A percentile compares a stretch with the other conserved stretches of the same genome.
Evolutionary conservation across 1,140 invertebrate genomes (phyloP).

Genomic region (Drosophila kepulauana): DNA sequence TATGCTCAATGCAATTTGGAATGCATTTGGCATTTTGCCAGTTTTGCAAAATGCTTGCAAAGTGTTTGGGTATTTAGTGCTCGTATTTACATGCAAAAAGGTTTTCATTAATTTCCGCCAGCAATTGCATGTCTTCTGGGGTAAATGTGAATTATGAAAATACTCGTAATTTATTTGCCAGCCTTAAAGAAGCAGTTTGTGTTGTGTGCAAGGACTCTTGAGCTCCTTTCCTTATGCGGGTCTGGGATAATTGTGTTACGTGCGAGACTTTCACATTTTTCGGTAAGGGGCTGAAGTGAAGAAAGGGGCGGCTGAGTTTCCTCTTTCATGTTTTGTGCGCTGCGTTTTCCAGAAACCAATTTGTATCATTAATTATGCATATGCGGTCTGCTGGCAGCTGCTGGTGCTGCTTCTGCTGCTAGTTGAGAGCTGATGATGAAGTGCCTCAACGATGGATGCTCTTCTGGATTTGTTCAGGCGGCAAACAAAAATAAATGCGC

Average conservation of each 20-base stretch:
- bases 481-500: conserved; percentile 73
- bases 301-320: not conserved
- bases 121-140: not conserved
- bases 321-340: not conserved
- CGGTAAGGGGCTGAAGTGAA: not conserved
- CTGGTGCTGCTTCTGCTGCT: conserved; percentile 10
- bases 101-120: conserved; percentile 3
- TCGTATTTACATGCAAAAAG: not conserved
- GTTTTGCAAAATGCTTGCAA: not conserved
- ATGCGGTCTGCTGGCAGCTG: conserved; percentile 33
- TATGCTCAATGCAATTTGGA: not conserved
- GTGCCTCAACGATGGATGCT: conserved; percentile 44
- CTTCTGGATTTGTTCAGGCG: conserved; percentile 68
- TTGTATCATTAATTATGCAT: conserved; percentile 72
- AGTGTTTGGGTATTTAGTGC: not conserved
- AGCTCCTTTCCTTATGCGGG: not conserved
- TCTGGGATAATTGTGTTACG: conserved; percentile 2
- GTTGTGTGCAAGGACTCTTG: not conserved
- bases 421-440: conserved; percentile 26
- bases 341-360: conserved; percentile 37
- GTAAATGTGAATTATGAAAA: not conserved
- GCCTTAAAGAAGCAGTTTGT: conserved; percentile 3
- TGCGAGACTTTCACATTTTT: not conserved
- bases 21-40: conserved; percentile 3
- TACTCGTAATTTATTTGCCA: not conserved